Percentiles rank a stretch among this genome's conserved stretches.
Conservation (phyloP, 2,888 invertebrate genomes). For the Agrotis puta region DNA sequence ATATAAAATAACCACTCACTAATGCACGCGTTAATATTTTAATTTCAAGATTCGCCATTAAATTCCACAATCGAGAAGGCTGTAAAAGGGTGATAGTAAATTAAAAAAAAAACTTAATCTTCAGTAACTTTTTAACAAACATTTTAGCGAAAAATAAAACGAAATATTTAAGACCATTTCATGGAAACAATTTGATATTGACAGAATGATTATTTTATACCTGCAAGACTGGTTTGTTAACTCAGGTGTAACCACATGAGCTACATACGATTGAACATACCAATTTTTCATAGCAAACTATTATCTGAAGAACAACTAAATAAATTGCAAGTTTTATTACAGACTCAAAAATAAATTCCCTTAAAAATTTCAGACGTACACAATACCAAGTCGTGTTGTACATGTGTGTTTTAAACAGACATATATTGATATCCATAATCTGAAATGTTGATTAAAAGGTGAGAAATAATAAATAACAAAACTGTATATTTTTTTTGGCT, state of each 20-base stretch:
- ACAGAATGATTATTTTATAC: neutral
- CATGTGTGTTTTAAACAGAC: conserved; percentile 77
- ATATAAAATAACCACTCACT: conserved; percentile 40
- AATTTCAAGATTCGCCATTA: too few species aligned
- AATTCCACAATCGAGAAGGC: conserved; percentile 6
- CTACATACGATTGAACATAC: neutral
- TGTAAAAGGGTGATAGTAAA: conserved; percentile 37
- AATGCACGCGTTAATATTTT: neutral
- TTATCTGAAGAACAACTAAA: conserved; percentile 39
- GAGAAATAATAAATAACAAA: neutral
- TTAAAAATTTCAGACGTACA: conserved; percentile 76
- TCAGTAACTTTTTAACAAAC: neutral
- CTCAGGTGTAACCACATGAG: neutral
- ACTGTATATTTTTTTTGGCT: too few species aligned
- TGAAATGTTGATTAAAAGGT: conserved; percentile 73
- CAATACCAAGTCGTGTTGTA: conserved; percentile 85
- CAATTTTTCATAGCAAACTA: conserved; percentile 36
- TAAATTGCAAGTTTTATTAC: conserved; percentile 62
- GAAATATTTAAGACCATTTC: neutral
- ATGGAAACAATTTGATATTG: neutral
- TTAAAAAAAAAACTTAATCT: neutral
- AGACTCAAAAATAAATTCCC: conserved; percentile 29
- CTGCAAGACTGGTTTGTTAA: neutral
- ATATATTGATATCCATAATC: conserved; percentile 84
- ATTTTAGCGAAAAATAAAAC: neutral